These are phyloP conservation scores for Diorhabda sublineata DNA, from an alignment of 1,140 invertebrate genomes.

Conservation along the genomic window DNA sequence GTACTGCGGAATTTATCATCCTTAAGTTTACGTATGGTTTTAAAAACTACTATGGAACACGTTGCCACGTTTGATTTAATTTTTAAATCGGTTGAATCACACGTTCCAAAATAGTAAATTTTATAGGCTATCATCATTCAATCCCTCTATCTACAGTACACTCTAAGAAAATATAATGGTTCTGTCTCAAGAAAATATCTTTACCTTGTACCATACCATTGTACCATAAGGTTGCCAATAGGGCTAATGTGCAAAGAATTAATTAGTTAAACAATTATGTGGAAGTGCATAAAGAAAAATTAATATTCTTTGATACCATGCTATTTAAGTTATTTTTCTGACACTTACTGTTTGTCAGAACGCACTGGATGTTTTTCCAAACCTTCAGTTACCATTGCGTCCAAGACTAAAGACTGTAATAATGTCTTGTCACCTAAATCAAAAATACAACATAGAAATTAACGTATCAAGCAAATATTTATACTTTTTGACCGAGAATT, in stretches of 20 bases:
- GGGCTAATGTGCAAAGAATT: slow-evolving; percentile 62
- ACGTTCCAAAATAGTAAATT: too few species aligned
- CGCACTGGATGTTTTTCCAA: slow-evolving; percentile 56
- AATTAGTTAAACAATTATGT: slow-evolving; percentile 45
- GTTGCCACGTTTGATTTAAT: too few species aligned
- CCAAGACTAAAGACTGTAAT: slow-evolving; percentile 75
- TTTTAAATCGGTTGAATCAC: too few species aligned
- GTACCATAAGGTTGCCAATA: slow-evolving; percentile 80
- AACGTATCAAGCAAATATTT: too few species aligned
- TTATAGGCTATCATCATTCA: too few species aligned
- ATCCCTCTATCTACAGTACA: neutral
- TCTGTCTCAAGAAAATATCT: slow-evolving; percentile 36
- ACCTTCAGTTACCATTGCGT: slow-evolving; percentile 73
- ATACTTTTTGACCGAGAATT: too few species aligned
- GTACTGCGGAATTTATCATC: neutral
- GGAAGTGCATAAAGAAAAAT: slow-evolving; percentile 26
- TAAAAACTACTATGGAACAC: neutral
- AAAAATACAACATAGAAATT: slow-evolving; percentile 14
- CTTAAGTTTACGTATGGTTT: neutral
- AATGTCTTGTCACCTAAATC: slow-evolving; percentile 70
- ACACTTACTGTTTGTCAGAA: slow-evolving; percentile 57
- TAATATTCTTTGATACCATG: slow-evolving; percentile 21
- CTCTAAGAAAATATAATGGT: slow-evolving; percentile 14
- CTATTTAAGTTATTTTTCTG: slow-evolving; percentile 6
- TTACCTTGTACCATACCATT: slow-evolving; percentile 71